These are phyloP conservation scores for Nomada hirtipes DNA, from an alignment of 2,888 invertebrate species.

Conservation along the genomic window DNA sequence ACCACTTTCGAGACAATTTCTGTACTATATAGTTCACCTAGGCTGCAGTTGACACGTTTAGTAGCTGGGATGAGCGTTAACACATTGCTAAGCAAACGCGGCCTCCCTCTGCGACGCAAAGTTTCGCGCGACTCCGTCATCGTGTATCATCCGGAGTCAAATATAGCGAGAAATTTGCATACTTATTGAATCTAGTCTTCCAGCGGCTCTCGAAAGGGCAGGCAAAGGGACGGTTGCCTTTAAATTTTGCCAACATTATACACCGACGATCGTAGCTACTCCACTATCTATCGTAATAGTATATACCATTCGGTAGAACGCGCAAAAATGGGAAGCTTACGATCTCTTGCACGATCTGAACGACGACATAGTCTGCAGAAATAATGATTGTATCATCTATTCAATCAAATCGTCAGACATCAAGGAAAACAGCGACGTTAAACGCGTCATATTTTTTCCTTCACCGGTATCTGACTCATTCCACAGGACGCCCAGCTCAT, in stretches of 20 bases:
- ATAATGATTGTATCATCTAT: not conserved
- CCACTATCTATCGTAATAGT: too few species aligned
- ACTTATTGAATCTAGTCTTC: conserved; percentile 30
- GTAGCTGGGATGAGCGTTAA: conserved; percentile 13
- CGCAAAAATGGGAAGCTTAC: too few species aligned
- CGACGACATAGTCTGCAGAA: too few species aligned
- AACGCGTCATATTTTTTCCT: not conserved
- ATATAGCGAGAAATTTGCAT: conserved; percentile 31
- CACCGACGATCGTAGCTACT: not conserved
- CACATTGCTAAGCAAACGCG: conserved; percentile 4
- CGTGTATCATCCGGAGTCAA: conserved; percentile 12
- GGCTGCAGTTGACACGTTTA: not conserved
- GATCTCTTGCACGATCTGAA: too few species aligned
- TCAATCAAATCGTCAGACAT: not conserved
- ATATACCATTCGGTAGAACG: too few species aligned
- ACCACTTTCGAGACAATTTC: not conserved
- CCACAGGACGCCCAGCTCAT: not conserved
- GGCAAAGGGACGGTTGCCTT: not conserved
- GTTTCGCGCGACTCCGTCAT: conserved; percentile 8
- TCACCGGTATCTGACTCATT: not conserved
- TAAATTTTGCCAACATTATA: not conserved
- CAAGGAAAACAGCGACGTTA: not conserved
- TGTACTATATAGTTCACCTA: not conserved
- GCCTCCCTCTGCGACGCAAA: conserved; percentile 6
- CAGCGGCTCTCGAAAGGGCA: not conserved